phyloP scores from a whole-genome alignment of 2,113 vertebrate genomes.

The Gambusia holbrooki region DNA sequence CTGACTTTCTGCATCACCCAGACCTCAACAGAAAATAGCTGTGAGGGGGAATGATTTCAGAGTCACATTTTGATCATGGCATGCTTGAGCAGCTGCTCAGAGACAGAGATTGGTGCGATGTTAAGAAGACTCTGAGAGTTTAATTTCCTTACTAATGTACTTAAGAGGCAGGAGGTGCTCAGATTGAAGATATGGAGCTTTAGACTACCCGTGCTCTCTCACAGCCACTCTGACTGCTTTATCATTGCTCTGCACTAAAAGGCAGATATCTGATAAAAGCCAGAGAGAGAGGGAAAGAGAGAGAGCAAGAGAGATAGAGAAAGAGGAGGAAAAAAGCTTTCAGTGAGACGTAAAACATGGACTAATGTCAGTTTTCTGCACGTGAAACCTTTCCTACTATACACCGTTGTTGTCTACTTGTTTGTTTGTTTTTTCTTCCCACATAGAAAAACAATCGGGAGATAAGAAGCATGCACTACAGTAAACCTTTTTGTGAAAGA shows the following conservation, averaged over 20 bases:
- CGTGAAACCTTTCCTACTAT: slow-evolving; percentile 30
- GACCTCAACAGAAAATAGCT: slow-evolving; percentile 32
- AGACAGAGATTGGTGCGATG: slow-evolving; percentile 55
- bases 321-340: slow-evolving; percentile 20
- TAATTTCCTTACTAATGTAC: slow-evolving; percentile 77
- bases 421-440: neutral
- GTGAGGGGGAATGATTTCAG: slow-evolving; percentile 41
- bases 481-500: slow-evolving; percentile 15
- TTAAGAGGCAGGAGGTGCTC: slow-evolving; percentile 74
- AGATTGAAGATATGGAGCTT: slow-evolving; percentile 73
- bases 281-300: slow-evolving; percentile 19
- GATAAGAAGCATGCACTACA: slow-evolving; percentile 21
- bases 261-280: slow-evolving; percentile 69
- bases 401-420: slow-evolving; percentile 17
- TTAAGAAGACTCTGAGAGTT: slow-evolving; percentile 67
- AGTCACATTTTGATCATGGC: slow-evolving; percentile 32
- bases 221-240: slow-evolving; percentile 64
- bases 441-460: slow-evolving; percentile 19
- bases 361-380: slow-evolving; percentile 57
- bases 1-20: slow-evolving; percentile 13
- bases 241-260: slow-evolving; percentile 70
- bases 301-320: slow-evolving; percentile 29
- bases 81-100: slow-evolving; percentile 21
- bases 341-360: slow-evolving; percentile 4
- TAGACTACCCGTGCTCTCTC: slow-evolving; percentile 57